Evolutionary conservation across 2,888 invertebrate species (phyloP).

Genomic region (Eupithecia abbreviata): DNA sequence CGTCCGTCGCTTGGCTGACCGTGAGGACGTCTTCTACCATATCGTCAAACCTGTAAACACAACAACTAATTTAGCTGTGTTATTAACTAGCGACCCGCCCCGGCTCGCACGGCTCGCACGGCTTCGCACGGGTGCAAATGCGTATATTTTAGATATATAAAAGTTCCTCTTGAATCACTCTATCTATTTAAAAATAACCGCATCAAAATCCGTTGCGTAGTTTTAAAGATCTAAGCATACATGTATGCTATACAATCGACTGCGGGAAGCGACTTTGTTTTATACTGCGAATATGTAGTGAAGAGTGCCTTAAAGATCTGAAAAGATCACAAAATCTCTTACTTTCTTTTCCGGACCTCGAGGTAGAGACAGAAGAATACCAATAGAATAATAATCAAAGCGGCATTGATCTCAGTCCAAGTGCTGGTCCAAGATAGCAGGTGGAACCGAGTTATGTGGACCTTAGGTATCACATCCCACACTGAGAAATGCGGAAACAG

Average conservation of each 20-base stretch:
- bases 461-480: slow-evolving; percentile 71
- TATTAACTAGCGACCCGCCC: not conserved
- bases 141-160: too few species aligned
- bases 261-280: too few species aligned
- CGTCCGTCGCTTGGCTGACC: slow-evolving; percentile 65
- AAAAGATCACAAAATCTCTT: slow-evolving; percentile 42
- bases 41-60: slow-evolving; percentile 65
- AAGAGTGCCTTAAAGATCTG: not conserved
- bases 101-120: too few species aligned
- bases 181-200: too few species aligned
- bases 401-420: slow-evolving; percentile 68
- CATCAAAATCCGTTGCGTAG: too few species aligned
- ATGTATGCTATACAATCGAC: too few species aligned
- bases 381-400: slow-evolving; percentile 53
- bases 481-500: slow-evolving; percentile 70
- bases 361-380: slow-evolving; percentile 71
- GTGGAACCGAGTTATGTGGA: slow-evolving; percentile 64
- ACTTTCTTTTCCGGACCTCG: slow-evolving; percentile 74
- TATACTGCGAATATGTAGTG: too few species aligned
- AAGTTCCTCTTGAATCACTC: too few species aligned
- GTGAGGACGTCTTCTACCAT: slow-evolving; percentile 69
- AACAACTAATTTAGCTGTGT: not conserved
- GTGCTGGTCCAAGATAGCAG: slow-evolving; percentile 60
- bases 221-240: too few species aligned
- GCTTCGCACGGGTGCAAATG: too few species aligned